Evolutionary conservation across 37 sponge, comb jelly and placozoan species (phyloP).

Genomic region (Beroe forskalii): DNA sequence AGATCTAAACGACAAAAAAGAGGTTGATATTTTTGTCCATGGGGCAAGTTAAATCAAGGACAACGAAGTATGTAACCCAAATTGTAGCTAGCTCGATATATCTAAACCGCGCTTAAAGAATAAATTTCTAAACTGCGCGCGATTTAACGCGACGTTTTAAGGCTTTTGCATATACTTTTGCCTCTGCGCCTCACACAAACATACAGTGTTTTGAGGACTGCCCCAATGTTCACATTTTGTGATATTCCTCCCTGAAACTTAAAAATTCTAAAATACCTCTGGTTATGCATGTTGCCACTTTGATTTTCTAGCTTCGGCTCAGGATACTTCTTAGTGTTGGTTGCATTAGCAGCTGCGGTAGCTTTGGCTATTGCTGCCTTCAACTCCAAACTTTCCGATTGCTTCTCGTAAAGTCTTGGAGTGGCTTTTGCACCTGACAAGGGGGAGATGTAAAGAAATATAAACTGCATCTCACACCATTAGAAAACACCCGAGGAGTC

Average conservation of each 20-base stretch:
- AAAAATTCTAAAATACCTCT: too few relatives aligned
- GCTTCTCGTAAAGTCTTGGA: constrained; percentile 26
- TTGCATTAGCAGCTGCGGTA: constrained; percentile 53
- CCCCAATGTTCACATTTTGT: too few relatives aligned
- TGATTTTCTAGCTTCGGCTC: not conserved
- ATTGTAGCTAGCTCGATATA: too few relatives aligned
- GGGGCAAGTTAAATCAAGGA: too few relatives aligned
- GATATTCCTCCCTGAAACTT: too few relatives aligned
- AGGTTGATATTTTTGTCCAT: too few relatives aligned
- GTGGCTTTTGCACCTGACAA: not conserved
- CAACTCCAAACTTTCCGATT: constrained; percentile 23
- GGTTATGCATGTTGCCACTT: not conserved
- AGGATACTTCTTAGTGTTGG: constrained; percentile 41
- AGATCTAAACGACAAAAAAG: too few relatives aligned
- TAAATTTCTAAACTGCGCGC: not conserved
- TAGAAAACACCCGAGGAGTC: too few relatives aligned
- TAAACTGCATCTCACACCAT: too few relatives aligned
- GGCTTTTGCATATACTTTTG: not conserved
- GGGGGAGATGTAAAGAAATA: too few relatives aligned
- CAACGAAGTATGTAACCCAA: too few relatives aligned
- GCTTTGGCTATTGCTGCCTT: constrained; percentile 60
- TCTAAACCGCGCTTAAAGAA: too few relatives aligned
- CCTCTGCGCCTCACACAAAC: not conserved
- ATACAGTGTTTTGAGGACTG: not conserved
- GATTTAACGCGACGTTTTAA: not conserved